These are phyloP conservation scores for Hoplodrina blanda DNA, from an alignment of 2,888 invertebrate genomes.

Conservation along the genomic window DNA sequence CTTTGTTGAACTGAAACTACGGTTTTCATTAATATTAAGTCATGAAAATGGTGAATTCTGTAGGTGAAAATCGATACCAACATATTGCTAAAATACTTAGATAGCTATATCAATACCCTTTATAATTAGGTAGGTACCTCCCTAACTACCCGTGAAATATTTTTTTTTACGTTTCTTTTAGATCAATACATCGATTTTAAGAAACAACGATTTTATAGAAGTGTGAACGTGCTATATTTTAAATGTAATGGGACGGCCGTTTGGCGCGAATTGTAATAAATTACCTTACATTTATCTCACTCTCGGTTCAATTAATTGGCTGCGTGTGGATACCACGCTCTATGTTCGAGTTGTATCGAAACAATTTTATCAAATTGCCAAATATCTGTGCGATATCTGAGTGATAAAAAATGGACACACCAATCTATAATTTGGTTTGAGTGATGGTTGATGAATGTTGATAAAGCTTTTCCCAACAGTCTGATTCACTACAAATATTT, in stretches of 20 bases:
- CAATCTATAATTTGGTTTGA: conserved; percentile 5
- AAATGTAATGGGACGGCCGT: conserved; percentile 83
- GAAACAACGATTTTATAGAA: conserved; percentile 72
- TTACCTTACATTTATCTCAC: conserved; percentile 85
- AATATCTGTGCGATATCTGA: conserved; percentile 11
- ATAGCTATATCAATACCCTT: background rate
- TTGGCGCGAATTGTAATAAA: conserved; percentile 82
- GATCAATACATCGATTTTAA: conserved; percentile 54
- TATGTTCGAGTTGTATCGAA: conserved; percentile 60
- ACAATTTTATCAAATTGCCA: conserved; percentile 45
- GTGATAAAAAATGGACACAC: background rate
- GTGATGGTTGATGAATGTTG: background rate
- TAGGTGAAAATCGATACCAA: too few species aligned
- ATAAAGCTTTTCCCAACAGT: background rate
- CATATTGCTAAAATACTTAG: too few species aligned
- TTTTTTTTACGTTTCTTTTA: background rate
- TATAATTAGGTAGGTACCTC: background rate
- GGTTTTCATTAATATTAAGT: background rate
- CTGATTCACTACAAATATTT: conserved; percentile 32
- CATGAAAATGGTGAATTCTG: background rate
- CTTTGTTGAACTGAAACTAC: background rate
- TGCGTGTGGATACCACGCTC: conserved; percentile 70
- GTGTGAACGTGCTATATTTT: conserved; percentile 84
- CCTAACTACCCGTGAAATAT: background rate
- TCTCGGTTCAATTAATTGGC: conserved; percentile 82